phyloP scores from a whole-genome alignment of 2,797 vertebrate species.

The Amblyopsis hoosieri region DNA sequence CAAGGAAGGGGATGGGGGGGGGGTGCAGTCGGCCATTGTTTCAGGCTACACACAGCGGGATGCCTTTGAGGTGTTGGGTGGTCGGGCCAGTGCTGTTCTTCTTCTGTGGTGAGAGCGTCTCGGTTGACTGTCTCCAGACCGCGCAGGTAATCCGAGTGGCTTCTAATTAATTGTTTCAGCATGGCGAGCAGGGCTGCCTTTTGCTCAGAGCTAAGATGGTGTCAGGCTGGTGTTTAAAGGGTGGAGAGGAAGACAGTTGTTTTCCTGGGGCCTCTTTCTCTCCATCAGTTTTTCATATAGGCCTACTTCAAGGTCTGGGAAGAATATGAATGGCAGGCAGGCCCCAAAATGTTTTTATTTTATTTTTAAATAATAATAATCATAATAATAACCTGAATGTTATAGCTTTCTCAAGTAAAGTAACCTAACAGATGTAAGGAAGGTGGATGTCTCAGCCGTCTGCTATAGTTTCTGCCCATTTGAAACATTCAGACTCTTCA shows the following conservation, averaged over 20 bases:
- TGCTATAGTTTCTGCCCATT: slow-evolving; percentile 18
- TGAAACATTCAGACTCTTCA: not conserved
- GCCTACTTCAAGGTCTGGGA: slow-evolving; percentile 56
- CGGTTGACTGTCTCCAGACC: slow-evolving; percentile 27
- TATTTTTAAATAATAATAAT: too few relatives aligned
- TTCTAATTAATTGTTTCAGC: slow-evolving; percentile 64
- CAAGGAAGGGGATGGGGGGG: not conserved
- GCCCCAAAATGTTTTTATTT: not conserved
- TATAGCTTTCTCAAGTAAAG: too few relatives aligned
- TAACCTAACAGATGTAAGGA: slow-evolving; percentile 54
- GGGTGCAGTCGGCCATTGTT: slow-evolving; percentile 3
- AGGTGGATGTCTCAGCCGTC: slow-evolving; percentile 31
- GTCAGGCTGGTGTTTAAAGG: slow-evolving; percentile 44
- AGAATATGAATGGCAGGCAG: slow-evolving; percentile 53
- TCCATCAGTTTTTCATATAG: slow-evolving; percentile 52
- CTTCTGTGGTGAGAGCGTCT: slow-evolving; percentile 35
- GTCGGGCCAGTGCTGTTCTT: slow-evolving; percentile 22
- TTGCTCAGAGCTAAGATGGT: slow-evolving; percentile 33
- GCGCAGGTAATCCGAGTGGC: slow-evolving; percentile 55
- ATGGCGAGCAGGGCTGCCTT: slow-evolving; percentile 41
- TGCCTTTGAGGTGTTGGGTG: slow-evolving; percentile 42
- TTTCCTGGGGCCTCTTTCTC: slow-evolving; percentile 44
- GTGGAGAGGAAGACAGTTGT: slow-evolving; percentile 1
- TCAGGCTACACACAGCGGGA: slow-evolving; percentile 1
- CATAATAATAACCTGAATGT: too few relatives aligned